Percentiles rank a stretch among this genome's conserved stretches.
Evolutionary conservation across 2,113 vertebrate genomes (phyloP).

Genomic region (Pollachius pollachius): DNA sequence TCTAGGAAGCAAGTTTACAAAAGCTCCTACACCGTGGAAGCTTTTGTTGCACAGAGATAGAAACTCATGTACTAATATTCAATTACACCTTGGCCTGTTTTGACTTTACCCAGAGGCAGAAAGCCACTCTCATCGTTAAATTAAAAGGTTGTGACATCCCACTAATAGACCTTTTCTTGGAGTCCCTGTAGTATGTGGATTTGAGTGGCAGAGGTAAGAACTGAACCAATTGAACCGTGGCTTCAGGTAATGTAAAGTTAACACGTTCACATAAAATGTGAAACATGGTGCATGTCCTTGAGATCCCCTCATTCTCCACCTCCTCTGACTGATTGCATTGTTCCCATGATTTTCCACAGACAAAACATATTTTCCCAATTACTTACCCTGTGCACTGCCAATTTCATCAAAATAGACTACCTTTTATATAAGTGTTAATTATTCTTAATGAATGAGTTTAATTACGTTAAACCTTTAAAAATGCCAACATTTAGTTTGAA

Average conservation of each 20-base stretch:
- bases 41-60: conserved; percentile 22
- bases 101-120: conserved; percentile 36
- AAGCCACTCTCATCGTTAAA: conserved; percentile 40
- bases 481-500: conserved; percentile 37
- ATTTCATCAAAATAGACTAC: conserved; percentile 39
- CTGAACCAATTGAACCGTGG: conserved; percentile 48
- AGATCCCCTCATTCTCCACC: conserved; percentile 45
- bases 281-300: conserved; percentile 43
- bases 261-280: conserved; percentile 47
- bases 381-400: conserved; percentile 57
- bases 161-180: conserved; percentile 51
- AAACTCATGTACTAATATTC: conserved; percentile 33
- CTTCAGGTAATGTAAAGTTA: conserved; percentile 49
- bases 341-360: conserved; percentile 48
- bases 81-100: conserved; percentile 38
- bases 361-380: conserved; percentile 41
- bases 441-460: conserved; percentile 40
- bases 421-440: conserved; percentile 46
- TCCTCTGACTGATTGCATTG: conserved; percentile 36
- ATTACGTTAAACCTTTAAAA: conserved; percentile 1
- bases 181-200: conserved; percentile 45
- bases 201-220: conserved; percentile 33
- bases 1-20: conserved; percentile 15
- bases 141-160: conserved; percentile 53
- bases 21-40: conserved; percentile 18